Conservation (phyloP, 2,113 vertebrate species). For the Craseonycteris thonglongyai region DNA sequence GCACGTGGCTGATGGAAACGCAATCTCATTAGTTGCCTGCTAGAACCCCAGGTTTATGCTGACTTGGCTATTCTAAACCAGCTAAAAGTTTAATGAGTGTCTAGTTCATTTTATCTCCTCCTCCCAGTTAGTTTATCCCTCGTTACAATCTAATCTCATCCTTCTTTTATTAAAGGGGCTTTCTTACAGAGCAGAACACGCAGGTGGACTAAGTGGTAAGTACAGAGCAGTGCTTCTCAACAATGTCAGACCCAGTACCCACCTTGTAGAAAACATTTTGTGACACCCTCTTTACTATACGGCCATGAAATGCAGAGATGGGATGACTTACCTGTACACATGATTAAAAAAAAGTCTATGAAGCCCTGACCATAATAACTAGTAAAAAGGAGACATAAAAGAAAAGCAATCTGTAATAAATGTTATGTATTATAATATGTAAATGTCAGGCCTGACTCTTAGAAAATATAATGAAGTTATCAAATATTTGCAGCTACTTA, state of each 20-base stretch:
- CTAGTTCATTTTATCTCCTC: conserved; percentile 39
- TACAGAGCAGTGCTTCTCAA: background rate
- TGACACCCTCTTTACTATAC: background rate
- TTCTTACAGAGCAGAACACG: background rate
- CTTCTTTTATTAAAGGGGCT: background rate
- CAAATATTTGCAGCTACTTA: background rate
- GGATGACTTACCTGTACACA: background rate
- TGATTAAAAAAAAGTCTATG: background rate
- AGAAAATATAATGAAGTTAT: background rate
- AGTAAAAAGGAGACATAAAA: background rate
- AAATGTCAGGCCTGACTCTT: background rate
- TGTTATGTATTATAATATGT: background rate
- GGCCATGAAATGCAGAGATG: background rate
- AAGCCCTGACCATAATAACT: background rate
- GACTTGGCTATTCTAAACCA: background rate
- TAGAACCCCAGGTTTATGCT: conserved; percentile 37
- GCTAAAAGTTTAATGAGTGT: conserved; percentile 66
- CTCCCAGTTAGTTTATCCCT: background rate
- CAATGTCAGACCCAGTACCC: rapidly evolving
- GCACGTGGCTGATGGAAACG: conserved; percentile 39
- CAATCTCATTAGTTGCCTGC: conserved; percentile 38
- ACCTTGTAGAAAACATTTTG: background rate
- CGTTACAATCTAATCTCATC: background rate
- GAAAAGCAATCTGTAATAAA: background rate
- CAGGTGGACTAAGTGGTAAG: background rate